These are phyloP conservation scores for Charaxes varanes DNA, from an alignment of 1,140 invertebrate genomes.

Conservation along the genomic window DNA sequence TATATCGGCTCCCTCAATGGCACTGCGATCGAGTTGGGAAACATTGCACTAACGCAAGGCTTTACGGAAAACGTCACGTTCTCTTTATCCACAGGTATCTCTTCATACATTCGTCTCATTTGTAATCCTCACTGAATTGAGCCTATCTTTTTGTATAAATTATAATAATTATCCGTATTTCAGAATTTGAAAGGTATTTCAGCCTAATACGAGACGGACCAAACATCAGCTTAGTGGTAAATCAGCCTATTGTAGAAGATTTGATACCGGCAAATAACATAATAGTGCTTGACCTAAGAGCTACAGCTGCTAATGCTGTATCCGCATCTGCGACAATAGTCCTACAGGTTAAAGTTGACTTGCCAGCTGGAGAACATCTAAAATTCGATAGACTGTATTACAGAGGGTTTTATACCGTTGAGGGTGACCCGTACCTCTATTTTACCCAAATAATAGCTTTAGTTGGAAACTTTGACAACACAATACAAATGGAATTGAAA, in stretches of 20 bases:
- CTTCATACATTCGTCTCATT: constrained; percentile 8
- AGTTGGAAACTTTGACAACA: neutral
- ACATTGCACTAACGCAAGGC: constrained; percentile 24
- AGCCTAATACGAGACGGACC: neutral
- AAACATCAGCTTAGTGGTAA: neutral
- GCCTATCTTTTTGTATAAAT: too few relatives aligned
- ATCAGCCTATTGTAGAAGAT: constrained; percentile 18
- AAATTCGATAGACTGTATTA: constrained; percentile 24
- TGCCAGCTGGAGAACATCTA: constrained; percentile 3
- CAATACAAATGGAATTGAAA: neutral
- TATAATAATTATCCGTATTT: neutral
- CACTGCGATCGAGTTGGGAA: constrained; percentile 11
- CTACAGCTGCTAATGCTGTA: constrained; percentile 16
- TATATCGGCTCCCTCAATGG: constrained; percentile 26
- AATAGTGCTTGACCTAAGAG: constrained; percentile 28
- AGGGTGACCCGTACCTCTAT: constrained; percentile 8
- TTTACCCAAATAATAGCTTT: constrained; percentile 3
- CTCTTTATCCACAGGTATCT: neutral
- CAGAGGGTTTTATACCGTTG: constrained; percentile 21
- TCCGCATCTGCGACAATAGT: constrained; percentile 24
- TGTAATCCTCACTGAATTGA: too few relatives aligned
- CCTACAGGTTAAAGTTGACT: constrained; percentile 13
- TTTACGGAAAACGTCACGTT: constrained; percentile 21
- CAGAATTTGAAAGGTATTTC: neutral
- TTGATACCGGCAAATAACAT: constrained; percentile 21